A percentile compares a stretch with the other conserved stretches of the same genome.
Evolutionary conservation across 2,113 vertebrate genomes (phyloP).

Genomic region (Pterocles orientalis): DNA sequence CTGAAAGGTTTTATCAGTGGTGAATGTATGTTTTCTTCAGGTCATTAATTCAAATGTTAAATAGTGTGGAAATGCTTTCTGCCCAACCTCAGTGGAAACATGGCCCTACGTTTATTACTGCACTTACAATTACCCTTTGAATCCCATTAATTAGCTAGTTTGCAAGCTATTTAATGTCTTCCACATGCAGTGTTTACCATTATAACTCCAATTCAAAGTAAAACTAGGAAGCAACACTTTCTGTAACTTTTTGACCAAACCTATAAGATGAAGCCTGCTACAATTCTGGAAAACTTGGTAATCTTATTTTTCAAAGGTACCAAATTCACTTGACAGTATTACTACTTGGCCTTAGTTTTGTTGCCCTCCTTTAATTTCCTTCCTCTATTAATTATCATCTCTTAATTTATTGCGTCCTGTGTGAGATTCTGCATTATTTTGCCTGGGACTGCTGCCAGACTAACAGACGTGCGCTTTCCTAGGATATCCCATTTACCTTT

Average conservation of each 20-base stretch:
- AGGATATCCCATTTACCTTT: conserved; percentile 52
- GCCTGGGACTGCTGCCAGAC: conserved; percentile 40
- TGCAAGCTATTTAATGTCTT: background rate
- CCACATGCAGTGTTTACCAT: fast-evolving
- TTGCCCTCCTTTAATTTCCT: conserved; percentile 64
- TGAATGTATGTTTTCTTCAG: background rate
- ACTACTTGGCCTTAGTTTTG: background rate
- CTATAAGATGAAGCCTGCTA: background rate
- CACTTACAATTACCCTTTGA: background rate
- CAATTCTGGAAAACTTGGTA: background rate
- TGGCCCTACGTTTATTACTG: background rate
- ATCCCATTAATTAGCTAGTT: conserved; percentile 9
- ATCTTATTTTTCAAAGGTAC: background rate
- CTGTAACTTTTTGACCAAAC: background rate
- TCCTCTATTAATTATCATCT: conserved; percentile 56
- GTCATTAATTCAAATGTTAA: background rate
- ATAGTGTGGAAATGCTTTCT: background rate
- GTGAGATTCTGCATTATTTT: conserved; percentile 31
- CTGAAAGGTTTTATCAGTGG: conserved; percentile 14
- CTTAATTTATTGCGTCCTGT: conserved; percentile 57
- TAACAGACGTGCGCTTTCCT: background rate
- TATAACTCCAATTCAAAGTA: background rate
- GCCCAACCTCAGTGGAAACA: conserved; percentile 15
- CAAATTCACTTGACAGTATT: conserved; percentile 4
- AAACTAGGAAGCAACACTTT: background rate